These are phyloP conservation scores for Agriotes lineatus DNA, from an alignment of 2,888 invertebrate species.

Conservation along the genomic window DNA sequence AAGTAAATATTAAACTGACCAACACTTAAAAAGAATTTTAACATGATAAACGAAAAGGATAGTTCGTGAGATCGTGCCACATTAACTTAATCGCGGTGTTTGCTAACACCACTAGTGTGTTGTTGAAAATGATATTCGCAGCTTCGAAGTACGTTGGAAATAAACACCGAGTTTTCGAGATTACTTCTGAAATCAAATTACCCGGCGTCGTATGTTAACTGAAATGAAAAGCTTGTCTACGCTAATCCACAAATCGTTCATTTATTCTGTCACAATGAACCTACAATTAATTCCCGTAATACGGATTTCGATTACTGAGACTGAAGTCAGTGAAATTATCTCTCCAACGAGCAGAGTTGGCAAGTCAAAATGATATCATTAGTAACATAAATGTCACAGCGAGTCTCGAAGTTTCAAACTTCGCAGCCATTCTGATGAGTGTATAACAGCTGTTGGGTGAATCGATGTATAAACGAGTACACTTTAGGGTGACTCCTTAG, in stretches of 20 bases:
- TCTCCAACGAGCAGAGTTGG: conserved; percentile 52
- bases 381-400: conserved; percentile 57
- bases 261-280: conserved; percentile 40
- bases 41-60: too few species aligned
- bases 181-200: neutral
- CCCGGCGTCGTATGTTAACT: conserved; percentile 16
- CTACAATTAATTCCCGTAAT: conserved; percentile 41
- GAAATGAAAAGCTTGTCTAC: conserved; percentile 24
- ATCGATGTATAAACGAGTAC: conserved; percentile 59
- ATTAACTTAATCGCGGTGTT: too few species aligned
- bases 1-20: too few species aligned
- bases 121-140: too few species aligned
- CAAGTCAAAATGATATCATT: conserved; percentile 58
- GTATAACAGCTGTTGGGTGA: conserved; percentile 60
- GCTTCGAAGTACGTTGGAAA: too few species aligned
- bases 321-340: conserved; percentile 48
- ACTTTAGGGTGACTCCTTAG: conserved; percentile 43
- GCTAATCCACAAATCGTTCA: conserved; percentile 39
- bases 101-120: too few species aligned
- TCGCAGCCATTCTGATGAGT: conserved; percentile 58
- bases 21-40: too few species aligned
- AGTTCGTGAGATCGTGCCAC: too few species aligned
- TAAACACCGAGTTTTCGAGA: neutral
- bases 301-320: conserved; percentile 41
- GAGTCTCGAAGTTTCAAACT: conserved; percentile 59